Evolutionary conservation across 2,797 vertebrate species (phyloP).

Genomic region (Coendou prehensilis): DNA sequence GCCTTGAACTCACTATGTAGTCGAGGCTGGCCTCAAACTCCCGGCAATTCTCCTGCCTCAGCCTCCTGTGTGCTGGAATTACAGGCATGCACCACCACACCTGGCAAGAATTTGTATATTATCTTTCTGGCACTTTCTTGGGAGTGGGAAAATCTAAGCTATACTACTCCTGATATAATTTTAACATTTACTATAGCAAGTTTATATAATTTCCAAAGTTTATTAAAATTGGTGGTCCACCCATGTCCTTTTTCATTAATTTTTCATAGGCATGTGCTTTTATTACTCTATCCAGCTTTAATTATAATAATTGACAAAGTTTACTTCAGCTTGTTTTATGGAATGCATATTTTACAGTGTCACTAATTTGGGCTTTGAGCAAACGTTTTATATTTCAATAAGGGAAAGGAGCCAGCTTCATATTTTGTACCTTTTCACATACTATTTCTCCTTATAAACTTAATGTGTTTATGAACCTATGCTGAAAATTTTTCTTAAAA

Average conservation of each 20-base stretch:
- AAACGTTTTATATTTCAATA: conserved; percentile 59
- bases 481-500: neutral
- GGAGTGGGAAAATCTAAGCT: conserved; percentile 84
- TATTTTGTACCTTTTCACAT: conserved; percentile 56
- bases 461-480: conserved; percentile 59
- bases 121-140: conserved; percentile 86
- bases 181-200: conserved; percentile 83
- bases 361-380: conserved; percentile 52
- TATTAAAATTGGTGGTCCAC: neutral
- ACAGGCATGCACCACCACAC: too few species aligned
- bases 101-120: conserved; percentile 85
- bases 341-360: conserved; percentile 46
- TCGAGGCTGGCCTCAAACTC: too few species aligned
- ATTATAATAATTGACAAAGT: conserved; percentile 49
- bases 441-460: conserved; percentile 50
- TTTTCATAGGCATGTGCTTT: conserved; percentile 49
- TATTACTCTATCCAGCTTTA: conserved; percentile 34
- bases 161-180: conserved; percentile 84
- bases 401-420: conserved; percentile 48
- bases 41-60: too few species aligned
- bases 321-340: conserved; percentile 62
- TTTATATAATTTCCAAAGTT: conserved; percentile 55
- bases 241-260: conserved; percentile 47
- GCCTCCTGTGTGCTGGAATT: too few species aligned
- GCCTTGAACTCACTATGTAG: too few species aligned